phyloP scores from a whole-genome alignment of 2,113 vertebrate species.

The Scartelaos histophorus region DNA sequence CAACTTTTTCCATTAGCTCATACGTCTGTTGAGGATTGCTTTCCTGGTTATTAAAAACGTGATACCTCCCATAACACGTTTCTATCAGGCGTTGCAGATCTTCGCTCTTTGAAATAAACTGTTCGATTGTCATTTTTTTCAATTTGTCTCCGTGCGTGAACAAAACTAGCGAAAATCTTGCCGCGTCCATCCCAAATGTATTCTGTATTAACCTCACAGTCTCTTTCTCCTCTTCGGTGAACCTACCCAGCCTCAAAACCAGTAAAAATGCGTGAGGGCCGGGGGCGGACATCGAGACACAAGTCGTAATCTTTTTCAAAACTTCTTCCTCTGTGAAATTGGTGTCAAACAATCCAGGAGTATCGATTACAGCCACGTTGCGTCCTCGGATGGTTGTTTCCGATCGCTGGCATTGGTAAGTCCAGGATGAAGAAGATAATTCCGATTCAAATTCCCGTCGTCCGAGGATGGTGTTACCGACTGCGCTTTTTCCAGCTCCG shows the following conservation, averaged over 20 bases:
- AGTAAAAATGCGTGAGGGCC: conserved; percentile 67
- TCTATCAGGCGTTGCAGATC: conserved; percentile 17
- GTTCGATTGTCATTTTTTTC: conserved; percentile 24
- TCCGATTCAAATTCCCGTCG: conserved; percentile 23
- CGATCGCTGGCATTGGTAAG: conserved; percentile 14
- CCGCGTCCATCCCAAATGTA: conserved; percentile 39
- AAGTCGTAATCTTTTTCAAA: conserved; percentile 31
- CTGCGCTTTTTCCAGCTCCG: conserved; percentile 54
- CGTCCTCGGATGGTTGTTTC: conserved; percentile 12
- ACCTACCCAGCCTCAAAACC: conserved; percentile 46
- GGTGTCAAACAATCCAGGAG: conserved; percentile 70
- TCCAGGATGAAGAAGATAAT: background rate
- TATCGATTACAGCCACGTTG: conserved; percentile 60
- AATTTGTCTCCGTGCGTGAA: conserved; percentile 67
- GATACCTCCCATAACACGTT: conserved; percentile 17
- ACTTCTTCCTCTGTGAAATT: conserved; percentile 25
- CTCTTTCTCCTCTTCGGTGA: conserved; percentile 48
- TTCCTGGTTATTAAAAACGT: conserved; percentile 55
- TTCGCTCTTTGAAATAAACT: conserved; percentile 32
- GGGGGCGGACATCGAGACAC: conserved; percentile 46
- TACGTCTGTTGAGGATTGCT: conserved; percentile 10
- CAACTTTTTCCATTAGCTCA: conserved; percentile 41
- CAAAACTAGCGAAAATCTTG: conserved; percentile 47
- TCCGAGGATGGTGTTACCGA: conserved; percentile 60
- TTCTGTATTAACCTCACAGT: conserved; percentile 34